Evolutionary conservation across 1,140 invertebrate genomes (phyloP).

Genomic region (Bemisia tabaci): DNA sequence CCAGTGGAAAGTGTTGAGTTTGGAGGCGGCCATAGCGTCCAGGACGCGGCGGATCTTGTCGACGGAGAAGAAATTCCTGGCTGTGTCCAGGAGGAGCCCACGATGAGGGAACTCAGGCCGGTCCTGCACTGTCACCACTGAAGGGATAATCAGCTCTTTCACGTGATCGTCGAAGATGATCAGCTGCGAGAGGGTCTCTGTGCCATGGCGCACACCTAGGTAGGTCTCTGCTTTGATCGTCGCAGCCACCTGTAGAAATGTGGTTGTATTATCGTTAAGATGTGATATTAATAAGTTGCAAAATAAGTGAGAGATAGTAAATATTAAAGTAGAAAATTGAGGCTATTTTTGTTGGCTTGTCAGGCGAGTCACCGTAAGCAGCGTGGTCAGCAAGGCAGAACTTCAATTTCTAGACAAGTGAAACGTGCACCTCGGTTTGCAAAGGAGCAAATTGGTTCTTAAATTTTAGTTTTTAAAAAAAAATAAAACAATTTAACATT

Average conservation of each 20-base stretch:
- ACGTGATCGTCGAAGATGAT: slow-evolving; percentile 53
- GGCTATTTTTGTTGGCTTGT: too few species aligned
- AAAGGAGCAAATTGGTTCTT: too few species aligned
- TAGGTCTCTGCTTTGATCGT: slow-evolving; percentile 46
- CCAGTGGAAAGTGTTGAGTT: slow-evolving; percentile 78
- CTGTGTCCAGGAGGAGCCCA: slow-evolving; percentile 60
- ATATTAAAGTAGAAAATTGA: too few species aligned
- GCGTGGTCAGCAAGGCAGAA: too few species aligned
- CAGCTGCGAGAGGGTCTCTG: slow-evolving; percentile 66
- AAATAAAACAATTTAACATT: too few species aligned
- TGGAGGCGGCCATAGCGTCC: slow-evolving; percentile 65
- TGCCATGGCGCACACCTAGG: slow-evolving; percentile 57
- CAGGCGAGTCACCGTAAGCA: too few species aligned
- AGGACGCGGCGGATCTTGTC: slow-evolving; percentile 53
- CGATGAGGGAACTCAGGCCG: slow-evolving; percentile 57
- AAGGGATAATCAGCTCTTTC: slow-evolving; percentile 41
- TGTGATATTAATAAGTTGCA: too few species aligned
- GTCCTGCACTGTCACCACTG: slow-evolving; percentile 46
- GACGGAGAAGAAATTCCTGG: slow-evolving; percentile 56
- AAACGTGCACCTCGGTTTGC: too few species aligned
- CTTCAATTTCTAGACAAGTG: too few species aligned
- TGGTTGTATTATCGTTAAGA: too few species aligned
- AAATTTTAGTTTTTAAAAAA: too few species aligned
- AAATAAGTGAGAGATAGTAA: too few species aligned
- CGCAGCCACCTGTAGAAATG: slow-evolving; percentile 37